Evolutionary conservation across 2,797 vertebrate genomes (phyloP), one percentile per base, ranked within the genome.

Genomic region (Lagocephalus sceleratus): DNA sequence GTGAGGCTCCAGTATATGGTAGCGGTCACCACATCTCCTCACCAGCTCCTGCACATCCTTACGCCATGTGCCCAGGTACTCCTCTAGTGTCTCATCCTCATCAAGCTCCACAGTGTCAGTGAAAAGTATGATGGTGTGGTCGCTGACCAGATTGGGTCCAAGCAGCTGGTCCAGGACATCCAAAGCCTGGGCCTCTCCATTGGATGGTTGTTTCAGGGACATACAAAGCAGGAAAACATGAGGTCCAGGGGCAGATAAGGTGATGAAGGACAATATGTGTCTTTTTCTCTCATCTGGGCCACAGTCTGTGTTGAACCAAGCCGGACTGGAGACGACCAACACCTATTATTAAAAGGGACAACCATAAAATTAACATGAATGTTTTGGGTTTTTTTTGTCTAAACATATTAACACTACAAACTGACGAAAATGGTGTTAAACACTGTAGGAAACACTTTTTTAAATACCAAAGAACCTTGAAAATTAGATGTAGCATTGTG

Each of bases 171-270:
- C 57, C 46, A 89, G 73, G 26, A 57, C 78, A 1, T 71, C 83
- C 55, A 91, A 62, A 0, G 84, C 85, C 38, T 72, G 71, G 41
- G 75, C 58, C 58, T 89, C 88, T 5, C 46, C 67, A 0, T 85
- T 79, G 1, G 69, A 49, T 0, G 81, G 76, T 55, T 64, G 81
- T 73, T 88, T 79, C 52, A 87, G 42, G 0, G 91, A 76, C 32
- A 90, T 74, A 5, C 87, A 91, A 46, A 92, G 78, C 57, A 92
- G 77, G 68, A 92, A 89, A 38, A 78, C 86, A 0, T 92, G 90
- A 0, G 90, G 88, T 10, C 90, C 90, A 0, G 90, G 91, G 63
- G 79, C 73, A 7, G 89, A 87, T 1, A 84, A 68, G 47, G 85
- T 50, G 0, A 88, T 47, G 1, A 89, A 84, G 51, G 83, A 82